Conservation (phyloP, 2,797 vertebrate genomes). For the Anableps anableps region DNA sequence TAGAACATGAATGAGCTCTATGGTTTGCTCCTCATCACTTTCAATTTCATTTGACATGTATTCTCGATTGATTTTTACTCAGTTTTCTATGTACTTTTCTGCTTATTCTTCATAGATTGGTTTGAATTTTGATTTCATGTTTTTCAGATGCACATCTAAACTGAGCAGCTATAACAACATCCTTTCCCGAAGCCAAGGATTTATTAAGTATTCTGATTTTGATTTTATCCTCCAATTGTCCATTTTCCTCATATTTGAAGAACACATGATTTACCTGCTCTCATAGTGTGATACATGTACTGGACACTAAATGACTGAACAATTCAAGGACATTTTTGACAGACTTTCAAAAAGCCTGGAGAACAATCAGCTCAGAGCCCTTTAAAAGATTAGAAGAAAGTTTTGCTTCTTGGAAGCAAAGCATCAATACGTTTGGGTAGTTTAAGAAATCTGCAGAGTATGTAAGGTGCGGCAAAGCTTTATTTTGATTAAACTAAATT, state of each 20-base stretch:
- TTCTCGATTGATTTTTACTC: neutral
- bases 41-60: neutral
- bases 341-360: neutral
- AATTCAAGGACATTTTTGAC: neutral
- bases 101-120: neutral
- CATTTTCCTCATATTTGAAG: neutral
- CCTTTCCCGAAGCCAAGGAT: constrained; percentile 4
- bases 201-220: constrained; percentile 11
- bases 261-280: neutral
- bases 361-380: neutral
- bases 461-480: neutral
- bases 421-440: neutral
- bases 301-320: neutral
- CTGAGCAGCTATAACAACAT: constrained; percentile 3
- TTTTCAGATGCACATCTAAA: constrained; percentile 11
- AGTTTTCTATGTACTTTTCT: neutral
- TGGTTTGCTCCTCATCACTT: neutral
- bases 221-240: neutral
- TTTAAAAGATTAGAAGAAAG: neutral
- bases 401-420: neutral
- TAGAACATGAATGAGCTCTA: neutral
- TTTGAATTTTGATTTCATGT: constrained; percentile 5
- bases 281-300: neutral
- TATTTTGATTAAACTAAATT: neutral
- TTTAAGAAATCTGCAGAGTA: neutral